phyloP scores from a whole-genome alignment of 92 coral and sea anemone species.

The Heliopora coerulea region DNA sequence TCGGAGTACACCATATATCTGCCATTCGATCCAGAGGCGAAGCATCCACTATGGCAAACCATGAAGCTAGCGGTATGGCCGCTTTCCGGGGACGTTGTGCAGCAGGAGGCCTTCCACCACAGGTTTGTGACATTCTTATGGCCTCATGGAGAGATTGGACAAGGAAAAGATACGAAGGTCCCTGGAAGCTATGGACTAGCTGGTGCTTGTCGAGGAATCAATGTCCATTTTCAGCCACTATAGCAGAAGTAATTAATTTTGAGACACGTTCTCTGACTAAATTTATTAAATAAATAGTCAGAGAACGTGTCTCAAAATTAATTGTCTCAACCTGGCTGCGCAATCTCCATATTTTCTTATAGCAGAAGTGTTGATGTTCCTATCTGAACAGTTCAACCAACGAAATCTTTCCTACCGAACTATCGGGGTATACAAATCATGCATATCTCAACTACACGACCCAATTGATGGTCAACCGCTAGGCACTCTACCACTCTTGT shows the following conservation, averaged over 20 bases:
- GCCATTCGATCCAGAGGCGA: slow-evolving; percentile 48
- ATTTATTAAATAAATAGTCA: too few relatives aligned
- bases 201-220: slow-evolving; percentile 48
- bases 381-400: slow-evolving; percentile 23
- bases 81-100: slow-evolving; percentile 41
- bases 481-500: slow-evolving; percentile 45
- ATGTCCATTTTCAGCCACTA: slow-evolving; percentile 56
- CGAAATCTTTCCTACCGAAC: slow-evolving; percentile 45
- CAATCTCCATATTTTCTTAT: too few relatives aligned
- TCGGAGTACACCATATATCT: slow-evolving; percentile 26
- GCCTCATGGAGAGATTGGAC: slow-evolving; percentile 49
- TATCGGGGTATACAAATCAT: slow-evolving; percentile 50
- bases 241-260: slow-evolving; percentile 14
- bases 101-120: slow-evolving; percentile 51
- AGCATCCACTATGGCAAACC: slow-evolving; percentile 52
- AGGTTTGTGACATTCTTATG: slow-evolving; percentile 39
- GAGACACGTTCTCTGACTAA: too few relatives aligned
- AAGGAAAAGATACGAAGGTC: slow-evolving; percentile 46
- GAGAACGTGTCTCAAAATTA: too few relatives aligned
- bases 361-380: too few relatives aligned
- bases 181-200: slow-evolving; percentile 49
- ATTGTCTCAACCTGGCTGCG: too few relatives aligned
- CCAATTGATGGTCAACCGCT: slow-evolving; percentile 27
- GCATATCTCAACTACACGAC: slow-evolving; percentile 50
- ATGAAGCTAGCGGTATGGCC: slow-evolving; percentile 28